These are phyloP conservation scores for Chloropsis hardwickii DNA, from an alignment of 2,113 vertebrate genomes.

Conservation along the genomic window DNA sequence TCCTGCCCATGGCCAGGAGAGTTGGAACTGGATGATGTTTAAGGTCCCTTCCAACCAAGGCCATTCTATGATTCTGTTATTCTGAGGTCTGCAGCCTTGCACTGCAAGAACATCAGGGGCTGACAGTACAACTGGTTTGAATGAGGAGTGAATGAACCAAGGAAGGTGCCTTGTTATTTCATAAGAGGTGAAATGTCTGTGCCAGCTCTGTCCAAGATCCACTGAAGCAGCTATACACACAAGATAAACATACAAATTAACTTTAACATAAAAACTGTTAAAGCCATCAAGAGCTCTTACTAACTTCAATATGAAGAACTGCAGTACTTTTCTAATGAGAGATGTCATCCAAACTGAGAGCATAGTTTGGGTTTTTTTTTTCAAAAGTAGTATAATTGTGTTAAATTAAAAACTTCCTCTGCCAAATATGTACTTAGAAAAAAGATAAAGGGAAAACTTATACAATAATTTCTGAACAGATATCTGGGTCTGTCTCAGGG, in stretches of 20 bases:
- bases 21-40: background rate
- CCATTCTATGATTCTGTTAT: background rate
- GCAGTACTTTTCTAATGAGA: background rate
- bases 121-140: background rate
- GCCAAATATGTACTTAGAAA: background rate
- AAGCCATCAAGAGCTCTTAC: background rate
- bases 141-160: background rate
- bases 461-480: background rate
- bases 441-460: background rate
- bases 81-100: background rate
- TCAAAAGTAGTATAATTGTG: background rate
- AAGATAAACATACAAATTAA: background rate
- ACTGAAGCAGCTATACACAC: background rate
- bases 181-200: background rate
- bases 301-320: background rate
- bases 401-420: background rate
- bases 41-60: background rate
- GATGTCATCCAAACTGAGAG: background rate
- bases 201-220: background rate
- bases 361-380: background rate
- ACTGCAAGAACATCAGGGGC: background rate
- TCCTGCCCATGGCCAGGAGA: background rate
- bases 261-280: background rate
- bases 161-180: background rate
- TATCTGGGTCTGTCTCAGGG: background rate